Conservation (phyloP, 1,140 invertebrate genomes). For the Macrosteles quadrilineatus region DNA sequence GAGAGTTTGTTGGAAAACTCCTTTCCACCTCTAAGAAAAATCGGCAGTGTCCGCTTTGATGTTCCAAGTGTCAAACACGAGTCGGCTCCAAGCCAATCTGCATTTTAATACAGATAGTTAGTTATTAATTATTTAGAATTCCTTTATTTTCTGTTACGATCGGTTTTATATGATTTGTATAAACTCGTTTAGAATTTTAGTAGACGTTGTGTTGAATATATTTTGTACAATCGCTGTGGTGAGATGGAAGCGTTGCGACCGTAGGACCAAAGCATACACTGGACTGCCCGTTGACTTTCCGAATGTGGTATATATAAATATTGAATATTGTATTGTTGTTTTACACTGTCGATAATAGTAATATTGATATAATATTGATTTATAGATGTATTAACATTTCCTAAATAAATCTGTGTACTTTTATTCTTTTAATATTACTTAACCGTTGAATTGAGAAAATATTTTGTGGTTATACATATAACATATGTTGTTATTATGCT, state of each 20-base stretch:
- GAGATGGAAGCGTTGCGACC: background rate
- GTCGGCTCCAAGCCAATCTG: background rate
- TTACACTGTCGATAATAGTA: conserved; percentile 30
- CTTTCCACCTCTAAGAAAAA: background rate
- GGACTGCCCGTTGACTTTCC: conserved; percentile 14
- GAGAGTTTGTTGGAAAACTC: background rate
- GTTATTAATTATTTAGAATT: conserved; percentile 19
- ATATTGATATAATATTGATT: conserved; percentile 26
- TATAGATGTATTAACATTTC: conserved; percentile 31
- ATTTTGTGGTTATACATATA: conserved; percentile 27
- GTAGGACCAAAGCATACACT: conserved; percentile 3
- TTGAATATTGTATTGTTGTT: conserved; percentile 22
- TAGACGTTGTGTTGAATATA: conserved; percentile 13
- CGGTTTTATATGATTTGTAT: conserved; percentile 26
- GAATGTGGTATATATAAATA: conserved; percentile 28
- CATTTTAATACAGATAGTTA: conserved; percentile 6
- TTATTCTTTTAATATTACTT: conserved; percentile 32
- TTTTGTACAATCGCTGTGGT: background rate
- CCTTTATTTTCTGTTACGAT: conserved; percentile 15
- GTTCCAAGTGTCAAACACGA: background rate
- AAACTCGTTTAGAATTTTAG: conserved; percentile 20
- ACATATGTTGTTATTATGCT: conserved; percentile 4
- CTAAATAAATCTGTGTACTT: conserved; percentile 30
- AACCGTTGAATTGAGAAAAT: conserved; percentile 18
- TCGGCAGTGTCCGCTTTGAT: conserved; percentile 1